A percentile compares a stretch with the other conserved stretches of the same genome.
These are phyloP conservation scores for Oscheius sp. DNA, from an alignment of 1,140 invertebrate genomes.

Conservation along the genomic window DNA sequence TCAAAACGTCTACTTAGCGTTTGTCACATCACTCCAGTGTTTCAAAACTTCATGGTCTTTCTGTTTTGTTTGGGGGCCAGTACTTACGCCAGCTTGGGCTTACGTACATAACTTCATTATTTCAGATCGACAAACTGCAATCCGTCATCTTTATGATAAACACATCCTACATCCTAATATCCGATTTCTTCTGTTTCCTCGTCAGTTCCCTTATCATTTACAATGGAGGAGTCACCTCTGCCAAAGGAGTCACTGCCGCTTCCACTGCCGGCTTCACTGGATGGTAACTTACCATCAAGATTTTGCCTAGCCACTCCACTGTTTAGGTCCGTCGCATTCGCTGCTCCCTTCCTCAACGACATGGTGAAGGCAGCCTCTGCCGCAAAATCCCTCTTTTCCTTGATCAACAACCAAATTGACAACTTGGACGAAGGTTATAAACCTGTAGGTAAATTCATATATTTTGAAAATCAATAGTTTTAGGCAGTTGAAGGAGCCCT, in stretches of 20 bases:
- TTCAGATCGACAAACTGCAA: neutral
- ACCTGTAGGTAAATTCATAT: neutral
- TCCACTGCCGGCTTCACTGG: neutral
- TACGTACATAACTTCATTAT: constrained; percentile 39
- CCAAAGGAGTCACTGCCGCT: neutral
- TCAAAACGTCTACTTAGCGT: no score
- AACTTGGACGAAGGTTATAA: neutral
- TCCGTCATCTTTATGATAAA: constrained; percentile 3
- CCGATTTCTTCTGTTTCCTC: constrained; percentile 24
- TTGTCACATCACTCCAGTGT: neutral
- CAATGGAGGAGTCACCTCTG: neutral
- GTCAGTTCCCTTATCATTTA: constrained; percentile 13
- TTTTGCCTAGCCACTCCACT: neutral
- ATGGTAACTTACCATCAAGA: neutral
- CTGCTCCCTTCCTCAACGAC: neutral
- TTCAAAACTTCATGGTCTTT: neutral
- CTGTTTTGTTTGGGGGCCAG: constrained; percentile 43
- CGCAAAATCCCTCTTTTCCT: neutral
- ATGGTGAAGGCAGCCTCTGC: neutral
- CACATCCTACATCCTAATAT: constrained; percentile 17
- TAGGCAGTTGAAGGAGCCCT: constrained; percentile 36
- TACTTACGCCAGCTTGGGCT: constrained; percentile 39
- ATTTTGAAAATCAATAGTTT: neutral
- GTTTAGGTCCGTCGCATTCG: neutral
- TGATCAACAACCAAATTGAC: neutral